Percentiles rank a stretch among this genome's conserved stretches.
Conservation (phyloP, 2,888 invertebrate species). For the Drosophila subsilvestris region DNA sequence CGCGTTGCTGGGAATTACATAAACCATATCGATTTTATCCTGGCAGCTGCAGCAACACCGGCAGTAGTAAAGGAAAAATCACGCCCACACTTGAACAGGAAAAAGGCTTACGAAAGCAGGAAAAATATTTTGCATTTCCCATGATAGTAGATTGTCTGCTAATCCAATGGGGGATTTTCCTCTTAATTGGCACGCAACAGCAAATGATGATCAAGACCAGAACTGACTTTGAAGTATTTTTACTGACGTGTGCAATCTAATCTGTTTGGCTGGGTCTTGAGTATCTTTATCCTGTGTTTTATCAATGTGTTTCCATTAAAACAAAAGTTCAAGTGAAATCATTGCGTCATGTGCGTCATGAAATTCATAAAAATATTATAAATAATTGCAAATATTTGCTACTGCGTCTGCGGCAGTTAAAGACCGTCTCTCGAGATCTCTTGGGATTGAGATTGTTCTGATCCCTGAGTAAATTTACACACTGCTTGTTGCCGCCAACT, state of each 20-base stretch:
- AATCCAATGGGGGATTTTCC: background rate
- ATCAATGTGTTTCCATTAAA: background rate
- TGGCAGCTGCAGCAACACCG: slow-evolving; percentile 31
- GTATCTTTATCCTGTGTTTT: background rate
- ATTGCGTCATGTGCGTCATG: background rate
- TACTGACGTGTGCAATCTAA: background rate
- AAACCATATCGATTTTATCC: slow-evolving; percentile 74
- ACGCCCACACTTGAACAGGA: slow-evolving; percentile 15
- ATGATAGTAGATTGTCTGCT: background rate
- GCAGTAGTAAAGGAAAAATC: slow-evolving; percentile 8
- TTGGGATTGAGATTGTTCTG: background rate
- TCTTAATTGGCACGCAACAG: background rate
- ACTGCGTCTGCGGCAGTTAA: background rate
- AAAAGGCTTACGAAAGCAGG: background rate
- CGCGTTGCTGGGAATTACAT: slow-evolving; percentile 61
- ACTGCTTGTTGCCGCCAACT: background rate
- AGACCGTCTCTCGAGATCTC: background rate
- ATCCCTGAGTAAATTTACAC: background rate
- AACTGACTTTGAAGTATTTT: background rate
- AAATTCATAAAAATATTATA: background rate
- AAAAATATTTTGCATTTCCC: background rate
- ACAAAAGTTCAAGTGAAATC: background rate
- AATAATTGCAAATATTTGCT: background rate
- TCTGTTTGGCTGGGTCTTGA: background rate
- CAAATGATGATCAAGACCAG: background rate